Conservation (phyloP, 2,797 vertebrate species). For the Emys orbicularis region DNA sequence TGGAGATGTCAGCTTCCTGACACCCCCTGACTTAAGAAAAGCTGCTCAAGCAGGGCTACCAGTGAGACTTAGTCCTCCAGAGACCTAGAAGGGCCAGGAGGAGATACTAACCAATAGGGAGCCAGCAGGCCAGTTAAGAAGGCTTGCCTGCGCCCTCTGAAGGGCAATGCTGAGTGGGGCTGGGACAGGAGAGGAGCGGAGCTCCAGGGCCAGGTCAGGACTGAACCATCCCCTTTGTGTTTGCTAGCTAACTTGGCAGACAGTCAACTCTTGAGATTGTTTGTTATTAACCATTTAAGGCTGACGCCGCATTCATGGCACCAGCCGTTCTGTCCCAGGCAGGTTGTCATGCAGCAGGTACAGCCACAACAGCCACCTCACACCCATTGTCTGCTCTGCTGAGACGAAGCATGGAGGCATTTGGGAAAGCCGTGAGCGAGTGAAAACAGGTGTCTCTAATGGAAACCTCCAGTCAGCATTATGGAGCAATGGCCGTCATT, state of each 20-base stretch:
- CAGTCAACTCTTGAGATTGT: not conserved
- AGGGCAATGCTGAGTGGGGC: not conserved
- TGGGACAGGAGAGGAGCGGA: not conserved
- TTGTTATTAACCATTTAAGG: not conserved
- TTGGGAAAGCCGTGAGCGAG: not conserved
- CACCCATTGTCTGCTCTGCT: not conserved
- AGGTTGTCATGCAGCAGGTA: not conserved
- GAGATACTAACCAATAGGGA: not conserved
- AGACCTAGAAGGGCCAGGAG: not conserved
- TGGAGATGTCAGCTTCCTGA: not conserved
- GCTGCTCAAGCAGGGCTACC: not conserved
- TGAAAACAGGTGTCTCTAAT: not conserved
- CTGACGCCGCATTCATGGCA: not conserved
- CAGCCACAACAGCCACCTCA: not conserved
- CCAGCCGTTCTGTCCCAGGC: not conserved
- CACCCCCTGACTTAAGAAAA: not conserved
- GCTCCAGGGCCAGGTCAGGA: not conserved
- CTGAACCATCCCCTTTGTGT: not conserved
- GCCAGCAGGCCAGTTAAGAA: not conserved
- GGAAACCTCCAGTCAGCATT: not conserved
- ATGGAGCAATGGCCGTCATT: not conserved
- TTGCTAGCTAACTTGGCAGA: not conserved
- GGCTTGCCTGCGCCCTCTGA: not conserved
- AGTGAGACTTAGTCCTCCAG: not conserved
- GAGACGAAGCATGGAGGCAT: not conserved